Base-by-base conservation (phyloP, 2,888 invertebrate genomes). In the Empis stercorea region DNA sequence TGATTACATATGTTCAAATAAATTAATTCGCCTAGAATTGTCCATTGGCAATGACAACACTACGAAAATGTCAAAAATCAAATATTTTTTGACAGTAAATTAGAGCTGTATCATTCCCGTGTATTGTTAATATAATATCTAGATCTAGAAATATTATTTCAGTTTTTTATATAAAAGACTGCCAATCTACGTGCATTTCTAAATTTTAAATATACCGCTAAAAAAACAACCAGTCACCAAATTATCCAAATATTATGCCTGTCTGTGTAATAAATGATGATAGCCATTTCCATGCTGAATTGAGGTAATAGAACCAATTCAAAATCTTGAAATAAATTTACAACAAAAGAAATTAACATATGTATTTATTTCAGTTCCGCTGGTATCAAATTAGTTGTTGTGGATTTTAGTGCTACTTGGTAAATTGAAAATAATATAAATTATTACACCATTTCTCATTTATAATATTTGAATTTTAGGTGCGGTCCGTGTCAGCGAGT, bases 401-500 rank as follows among this genome's bases (percentile, higher is more conserved):
- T 87, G 7, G 95, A 96, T 71, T 96, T 91, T 65, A 93, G 89
- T 53, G 95, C 95, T 46, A 84, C 82, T 60, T 95, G 95, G 95
- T 92, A 57, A 55, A 52, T 36, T 39, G 44, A 32, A 36, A 20
- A 30, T 45, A 11, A 37, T 17, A 44, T 34, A 11, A 30, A 4
- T 38, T 23, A 41, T 47, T 7, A 3, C 13, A 23, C 39, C 20
- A 3, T 4, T 20, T 20, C 20, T 15, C 13, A 43, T 17, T 14
- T 38, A 2, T 14, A 20, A 36, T 32, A 10, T 32, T 63, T 61
- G n/a, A n/a, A n/a, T n/a, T n/a, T 2, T 58, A 92, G 94, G 94
- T 99, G 99, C 71, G 94, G 92, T 2, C 97, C 99, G 4, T 99
- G 99, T 63, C 88, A 87, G 62, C 76, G 84, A 61, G 94, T 99